Evolutionary conservation across 2,113 vertebrate species (phyloP).

Genomic region (Pituophis catenifer): DNA sequence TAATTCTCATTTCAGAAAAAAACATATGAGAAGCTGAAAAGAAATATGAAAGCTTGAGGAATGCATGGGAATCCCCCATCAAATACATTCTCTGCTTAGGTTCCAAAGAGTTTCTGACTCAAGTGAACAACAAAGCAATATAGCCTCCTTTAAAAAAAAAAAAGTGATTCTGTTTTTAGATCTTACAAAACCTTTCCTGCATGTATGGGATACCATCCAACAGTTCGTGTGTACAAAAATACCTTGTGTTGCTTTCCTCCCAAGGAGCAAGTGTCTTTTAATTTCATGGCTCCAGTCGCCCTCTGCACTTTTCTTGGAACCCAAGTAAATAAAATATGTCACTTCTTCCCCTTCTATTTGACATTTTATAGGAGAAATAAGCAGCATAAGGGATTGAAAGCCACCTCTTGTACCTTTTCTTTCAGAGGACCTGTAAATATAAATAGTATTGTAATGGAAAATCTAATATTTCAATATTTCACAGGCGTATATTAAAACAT

Average conservation of each 20-base stretch:
- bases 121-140: rapidly evolving
- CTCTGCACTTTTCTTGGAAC: neutral
- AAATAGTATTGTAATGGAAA: neutral
- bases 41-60: neutral
- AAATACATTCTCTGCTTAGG: neutral
- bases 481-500: neutral
- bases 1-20: neutral
- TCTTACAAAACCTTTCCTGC: conserved; percentile 33
- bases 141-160: rapidly evolving
- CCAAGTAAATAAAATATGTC: neutral
- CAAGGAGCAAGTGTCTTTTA: neutral
- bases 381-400: neutral
- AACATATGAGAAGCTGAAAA: neutral
- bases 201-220: conserved; percentile 32
- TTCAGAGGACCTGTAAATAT: neutral
- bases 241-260: conserved; percentile 28
- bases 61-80: neutral
- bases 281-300: neutral
- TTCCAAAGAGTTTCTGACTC: neutral
- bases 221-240: conserved; percentile 31
- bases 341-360: neutral
- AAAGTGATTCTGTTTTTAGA: conserved; percentile 51
- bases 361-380: neutral
- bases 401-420: neutral
- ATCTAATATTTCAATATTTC: neutral